These are phyloP conservation scores for Carettochelys insculpta DNA, from an alignment of 2,113 vertebrate species.

Conservation along the genomic window DNA sequence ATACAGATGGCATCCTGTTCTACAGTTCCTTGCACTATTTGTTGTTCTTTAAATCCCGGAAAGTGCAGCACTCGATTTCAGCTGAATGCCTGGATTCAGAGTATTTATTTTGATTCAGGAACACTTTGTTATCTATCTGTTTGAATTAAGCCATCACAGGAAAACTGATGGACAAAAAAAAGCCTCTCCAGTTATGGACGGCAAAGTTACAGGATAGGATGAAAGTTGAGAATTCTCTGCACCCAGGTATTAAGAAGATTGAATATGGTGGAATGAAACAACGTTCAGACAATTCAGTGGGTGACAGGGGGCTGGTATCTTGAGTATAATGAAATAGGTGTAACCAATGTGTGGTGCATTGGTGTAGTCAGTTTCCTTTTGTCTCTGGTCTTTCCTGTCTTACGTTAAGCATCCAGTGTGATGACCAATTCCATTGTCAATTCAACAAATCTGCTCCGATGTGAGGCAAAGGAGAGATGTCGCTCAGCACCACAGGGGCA, in stretches of 20 bases:
- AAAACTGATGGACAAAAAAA: neutral
- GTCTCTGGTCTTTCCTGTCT: neutral
- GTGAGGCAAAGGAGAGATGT: neutral
- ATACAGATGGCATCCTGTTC: slow-evolving; percentile 5
- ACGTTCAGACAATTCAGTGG: neutral
- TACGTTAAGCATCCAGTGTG: neutral
- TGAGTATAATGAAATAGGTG: neutral
- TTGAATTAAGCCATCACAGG: neutral
- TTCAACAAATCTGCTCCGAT: neutral
- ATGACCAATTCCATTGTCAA: neutral
- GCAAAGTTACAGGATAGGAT: neutral
- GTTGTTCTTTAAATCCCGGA: neutral
- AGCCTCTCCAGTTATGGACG: neutral
- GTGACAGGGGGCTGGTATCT: neutral
- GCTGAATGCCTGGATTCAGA: neutral
- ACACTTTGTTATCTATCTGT: neutral
- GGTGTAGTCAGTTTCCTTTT: neutral
- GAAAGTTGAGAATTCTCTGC: neutral
- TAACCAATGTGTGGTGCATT: neutral
- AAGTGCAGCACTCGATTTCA: neutral
- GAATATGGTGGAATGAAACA: neutral
- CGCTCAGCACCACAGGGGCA: neutral
- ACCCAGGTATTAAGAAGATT: accelerated
- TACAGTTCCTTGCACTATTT: neutral
- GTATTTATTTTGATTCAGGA: neutral